Conservation (phyloP, 2,888 invertebrate species). For the Anthoptus insignis region DNA sequence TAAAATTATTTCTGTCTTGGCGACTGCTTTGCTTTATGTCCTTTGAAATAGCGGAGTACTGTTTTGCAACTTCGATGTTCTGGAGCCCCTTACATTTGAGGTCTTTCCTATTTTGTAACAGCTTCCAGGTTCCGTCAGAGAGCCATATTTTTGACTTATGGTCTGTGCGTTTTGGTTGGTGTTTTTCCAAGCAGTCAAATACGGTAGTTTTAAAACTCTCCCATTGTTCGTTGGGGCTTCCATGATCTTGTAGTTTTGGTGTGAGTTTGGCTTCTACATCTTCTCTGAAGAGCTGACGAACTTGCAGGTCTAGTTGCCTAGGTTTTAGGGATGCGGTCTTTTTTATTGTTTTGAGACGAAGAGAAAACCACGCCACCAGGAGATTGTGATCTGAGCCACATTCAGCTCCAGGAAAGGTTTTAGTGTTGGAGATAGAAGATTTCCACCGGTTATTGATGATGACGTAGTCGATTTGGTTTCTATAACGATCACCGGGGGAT, state of each 20-base stretch:
- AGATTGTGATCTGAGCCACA: slow-evolving; percentile 14
- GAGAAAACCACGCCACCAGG: not conserved
- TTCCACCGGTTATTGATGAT: slow-evolving; percentile 36
- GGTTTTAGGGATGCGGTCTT: not conserved
- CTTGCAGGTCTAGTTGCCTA: not conserved
- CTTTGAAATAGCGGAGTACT: not conserved
- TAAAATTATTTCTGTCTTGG: not conserved
- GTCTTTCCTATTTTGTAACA: not conserved
- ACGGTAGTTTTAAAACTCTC: not conserved
- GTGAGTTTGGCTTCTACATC: not conserved
- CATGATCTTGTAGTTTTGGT: not conserved
- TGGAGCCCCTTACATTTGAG: not conserved
- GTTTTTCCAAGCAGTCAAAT: not conserved
- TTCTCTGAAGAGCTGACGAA: not conserved
- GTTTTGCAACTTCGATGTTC: not conserved
- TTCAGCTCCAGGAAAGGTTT: slow-evolving; percentile 8
- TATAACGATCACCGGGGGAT: slow-evolving; percentile 35
- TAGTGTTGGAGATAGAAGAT: not conserved
- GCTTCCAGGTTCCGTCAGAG: not conserved
- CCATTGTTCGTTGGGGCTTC: not conserved
- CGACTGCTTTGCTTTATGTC: not conserved
- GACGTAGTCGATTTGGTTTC: slow-evolving; percentile 47
- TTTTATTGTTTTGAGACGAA: not conserved
- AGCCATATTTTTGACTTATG: not conserved
- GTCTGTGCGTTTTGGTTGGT: not conserved